Base-by-base conservation (phyloP, 2,797 vertebrate species). In the Anguilla megastoma region DNA sequence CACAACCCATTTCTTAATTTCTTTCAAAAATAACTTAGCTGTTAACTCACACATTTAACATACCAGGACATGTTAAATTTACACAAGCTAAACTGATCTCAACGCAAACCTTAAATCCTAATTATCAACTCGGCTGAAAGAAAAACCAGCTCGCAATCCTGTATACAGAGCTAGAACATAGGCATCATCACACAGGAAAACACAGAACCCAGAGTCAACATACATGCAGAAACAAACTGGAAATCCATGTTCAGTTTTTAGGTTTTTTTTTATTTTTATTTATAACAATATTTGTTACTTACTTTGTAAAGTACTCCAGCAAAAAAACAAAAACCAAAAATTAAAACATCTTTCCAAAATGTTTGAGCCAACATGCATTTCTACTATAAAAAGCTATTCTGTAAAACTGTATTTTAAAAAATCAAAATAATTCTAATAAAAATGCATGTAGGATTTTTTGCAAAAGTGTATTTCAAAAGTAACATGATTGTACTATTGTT, bases 261-360 rank as follows among this genome's bases (percentile, higher is more conserved):
- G 90, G 93, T 95, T 94, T 96, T 98, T 98, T 98, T 98, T 98
- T 98, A 96, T 96, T 94, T 95, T 95, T 95, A 92, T 98, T 98
- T 98, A 98, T 98, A 97, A 98, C 97, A 98, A 98, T 97, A 97
- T 97, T 95, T 97, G 97, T 97, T 97, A 97, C 97, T 98, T 97
- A 97, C 96, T 97, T 94, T 97, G 97, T 97, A 98, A 98, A 98
- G 97, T 97, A 98, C 96, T 98, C 97, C 97, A 97, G 97, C 97
- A 98, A 97, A 98, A 41, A 79, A 79, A 76, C 97, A 94, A 80
- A 80, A 80, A 36, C 5, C 33, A 76, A 76, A 71, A 71, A 63
- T 63, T n/a, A 76, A 76, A 76, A 76, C 27, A 94, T 93, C 95
- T 96, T 96, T 96, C 93, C 96, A 96, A 93, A 21, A 63, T 93